Percentiles rank a stretch among this genome's conserved stretches.
These are phyloP conservation scores for Parotocinclus haroldoi DNA, from an alignment of 2,797 vertebrate species.

Conservation along the genomic window DNA sequence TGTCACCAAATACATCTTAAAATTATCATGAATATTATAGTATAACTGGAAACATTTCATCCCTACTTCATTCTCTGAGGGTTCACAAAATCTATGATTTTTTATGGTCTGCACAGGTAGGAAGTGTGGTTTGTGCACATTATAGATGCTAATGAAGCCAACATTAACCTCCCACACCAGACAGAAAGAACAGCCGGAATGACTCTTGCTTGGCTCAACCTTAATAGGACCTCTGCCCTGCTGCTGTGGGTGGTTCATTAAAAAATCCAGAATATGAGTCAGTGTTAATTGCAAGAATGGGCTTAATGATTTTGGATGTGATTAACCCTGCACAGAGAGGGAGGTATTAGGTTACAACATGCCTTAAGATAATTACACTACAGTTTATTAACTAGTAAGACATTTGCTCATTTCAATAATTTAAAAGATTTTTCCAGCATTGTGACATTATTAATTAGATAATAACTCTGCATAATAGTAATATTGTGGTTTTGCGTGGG, in stretches of 20 bases:
- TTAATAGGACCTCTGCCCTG: conserved; percentile 45
- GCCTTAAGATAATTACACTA: too few relatives aligned
- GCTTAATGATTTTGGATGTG: conserved; percentile 48
- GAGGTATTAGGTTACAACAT: conserved; percentile 35
- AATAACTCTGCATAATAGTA: conserved; percentile 62
- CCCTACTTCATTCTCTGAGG: too few relatives aligned
- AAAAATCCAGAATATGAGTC: conserved; percentile 19
- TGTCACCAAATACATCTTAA: too few relatives aligned
- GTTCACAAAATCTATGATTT: too few relatives aligned
- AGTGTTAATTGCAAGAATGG: conserved; percentile 52
- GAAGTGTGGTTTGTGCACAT: too few relatives aligned
- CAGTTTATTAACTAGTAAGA: conserved; percentile 57
- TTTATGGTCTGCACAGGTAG: too few relatives aligned
- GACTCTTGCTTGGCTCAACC: too few relatives aligned
- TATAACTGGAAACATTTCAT: too few relatives aligned
- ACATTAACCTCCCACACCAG: too few relatives aligned
- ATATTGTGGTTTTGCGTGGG: conserved; percentile 54
- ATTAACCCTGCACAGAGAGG: conserved; percentile 57
- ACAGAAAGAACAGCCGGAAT: too few relatives aligned
- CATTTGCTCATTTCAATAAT: conserved; percentile 59
- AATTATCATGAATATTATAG: too few relatives aligned
- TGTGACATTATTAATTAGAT: conserved; percentile 55
- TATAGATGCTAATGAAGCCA: too few relatives aligned
- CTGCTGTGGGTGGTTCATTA: conserved; percentile 57
- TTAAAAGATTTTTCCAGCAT: conserved; percentile 50